Percentiles rank a stretch among this genome's conserved stretches.
Evolutionary conservation across 2,797 vertebrate species (phyloP).

Genomic region (Brachymystax lenok): DNA sequence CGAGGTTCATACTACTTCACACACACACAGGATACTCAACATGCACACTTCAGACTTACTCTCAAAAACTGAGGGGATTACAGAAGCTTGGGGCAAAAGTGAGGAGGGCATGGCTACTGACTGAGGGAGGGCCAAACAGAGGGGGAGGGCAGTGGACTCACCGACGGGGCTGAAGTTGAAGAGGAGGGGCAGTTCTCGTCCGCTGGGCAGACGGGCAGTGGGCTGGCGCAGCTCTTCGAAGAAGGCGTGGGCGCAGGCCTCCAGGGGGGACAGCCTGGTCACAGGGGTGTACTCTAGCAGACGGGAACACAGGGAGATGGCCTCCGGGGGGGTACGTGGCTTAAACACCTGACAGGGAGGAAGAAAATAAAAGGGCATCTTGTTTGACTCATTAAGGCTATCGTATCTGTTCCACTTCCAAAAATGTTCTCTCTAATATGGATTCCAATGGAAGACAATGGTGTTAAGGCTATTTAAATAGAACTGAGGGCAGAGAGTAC

Average conservation of each 20-base stretch:
- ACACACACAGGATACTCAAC: not conserved
- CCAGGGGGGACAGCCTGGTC: slow-evolving; percentile 88
- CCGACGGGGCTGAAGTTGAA: slow-evolving; percentile 94
- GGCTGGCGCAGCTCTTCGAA: slow-evolving; percentile 90
- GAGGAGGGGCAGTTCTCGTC: slow-evolving; percentile 87
- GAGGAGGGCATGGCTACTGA: not conserved
- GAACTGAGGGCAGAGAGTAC: slow-evolving; percentile 57
- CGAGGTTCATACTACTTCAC: not conserved
- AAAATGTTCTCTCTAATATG: not conserved
- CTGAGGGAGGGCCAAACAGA: not conserved
- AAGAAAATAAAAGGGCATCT: no score
- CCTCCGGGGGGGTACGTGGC: slow-evolving; percentile 89
- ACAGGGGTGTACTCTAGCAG: slow-evolving; percentile 93
- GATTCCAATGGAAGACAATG: not conserved
- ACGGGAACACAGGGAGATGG: slow-evolving; percentile 89
- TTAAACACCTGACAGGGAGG: slow-evolving; percentile 83
- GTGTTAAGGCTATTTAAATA: not conserved
- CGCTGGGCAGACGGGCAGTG: slow-evolving; percentile 87
- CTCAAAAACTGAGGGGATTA: not conserved
- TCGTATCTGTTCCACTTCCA: not conserved
- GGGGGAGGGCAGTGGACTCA: slow-evolving; percentile 63
- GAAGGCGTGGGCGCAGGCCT: slow-evolving; percentile 91
- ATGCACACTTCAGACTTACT: not conserved
- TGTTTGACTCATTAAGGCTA: not conserved
- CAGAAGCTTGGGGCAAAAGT: not conserved